These are phyloP conservation scores for Pelodytes ibericus DNA, from an alignment of 2,797 vertebrate genomes.

Conservation along the genomic window DNA sequence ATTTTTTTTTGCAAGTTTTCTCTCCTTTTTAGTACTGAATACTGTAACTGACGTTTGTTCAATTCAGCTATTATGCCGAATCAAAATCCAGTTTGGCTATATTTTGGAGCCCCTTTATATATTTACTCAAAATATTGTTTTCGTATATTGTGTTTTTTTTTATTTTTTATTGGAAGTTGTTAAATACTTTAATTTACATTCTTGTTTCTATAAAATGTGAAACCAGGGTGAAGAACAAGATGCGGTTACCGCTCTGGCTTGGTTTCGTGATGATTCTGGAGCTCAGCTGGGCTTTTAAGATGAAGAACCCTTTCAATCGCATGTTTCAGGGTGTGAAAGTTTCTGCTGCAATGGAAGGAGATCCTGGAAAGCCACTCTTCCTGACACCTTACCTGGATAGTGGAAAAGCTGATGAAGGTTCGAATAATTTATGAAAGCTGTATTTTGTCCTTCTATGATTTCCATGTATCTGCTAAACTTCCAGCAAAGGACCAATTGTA, in stretches of 20 bases:
- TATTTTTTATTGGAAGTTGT: not conserved
- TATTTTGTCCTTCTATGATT: no score
- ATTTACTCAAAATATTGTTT: not conserved
- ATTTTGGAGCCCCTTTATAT: no score
- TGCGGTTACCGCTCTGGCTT: conserved; percentile 54
- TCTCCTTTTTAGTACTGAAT: no score
- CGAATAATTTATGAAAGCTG: conserved; percentile 38
- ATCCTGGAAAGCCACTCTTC: conserved; percentile 80
- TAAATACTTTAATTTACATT: conserved; percentile 24
- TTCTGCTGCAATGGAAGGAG: conserved; percentile 56
- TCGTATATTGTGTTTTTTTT: not conserved
- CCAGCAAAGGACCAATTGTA: no score
- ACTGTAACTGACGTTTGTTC: no score
- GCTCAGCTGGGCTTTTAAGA: conserved; percentile 37
- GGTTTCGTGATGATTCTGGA: conserved; percentile 9
- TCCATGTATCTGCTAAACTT: no score
- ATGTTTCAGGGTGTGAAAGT: conserved; percentile 52
- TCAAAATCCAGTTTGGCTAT: no score
- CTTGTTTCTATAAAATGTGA: conserved; percentile 10
- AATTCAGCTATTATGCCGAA: no score
- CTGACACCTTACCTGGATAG: conserved; percentile 81
- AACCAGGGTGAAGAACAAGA: conserved; percentile 32
- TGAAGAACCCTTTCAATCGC: conserved; percentile 53
- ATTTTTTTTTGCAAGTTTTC: no score
- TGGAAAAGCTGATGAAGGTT: conserved; percentile 76